phyloP scores from a whole-genome alignment of 2,113 vertebrate genomes.

The Hippolais icterina region DNA sequence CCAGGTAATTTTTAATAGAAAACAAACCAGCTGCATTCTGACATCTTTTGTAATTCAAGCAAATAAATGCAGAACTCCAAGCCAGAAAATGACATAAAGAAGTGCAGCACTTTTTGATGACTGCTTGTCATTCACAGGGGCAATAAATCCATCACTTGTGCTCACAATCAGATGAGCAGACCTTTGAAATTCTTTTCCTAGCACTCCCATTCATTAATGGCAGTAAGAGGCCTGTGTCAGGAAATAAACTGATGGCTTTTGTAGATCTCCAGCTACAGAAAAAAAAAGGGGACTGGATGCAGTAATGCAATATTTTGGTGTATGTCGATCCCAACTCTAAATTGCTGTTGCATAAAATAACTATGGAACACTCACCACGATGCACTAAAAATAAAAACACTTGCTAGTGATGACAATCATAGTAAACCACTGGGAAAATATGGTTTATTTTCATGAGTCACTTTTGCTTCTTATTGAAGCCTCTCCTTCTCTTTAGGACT shows the following conservation, averaged over 20 bases:
- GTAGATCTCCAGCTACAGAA: background rate
- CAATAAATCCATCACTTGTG: constrained; percentile 44
- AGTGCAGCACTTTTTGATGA: background rate
- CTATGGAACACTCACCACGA: background rate
- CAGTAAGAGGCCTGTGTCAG: background rate
- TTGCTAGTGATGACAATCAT: background rate
- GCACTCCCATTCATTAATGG: background rate
- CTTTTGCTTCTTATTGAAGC: background rate
- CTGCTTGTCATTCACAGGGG: background rate
- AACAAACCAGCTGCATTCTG: constrained; percentile 23
- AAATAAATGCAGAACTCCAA: background rate
- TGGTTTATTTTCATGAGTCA: background rate
- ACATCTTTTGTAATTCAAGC: background rate
- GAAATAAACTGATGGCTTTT: background rate
- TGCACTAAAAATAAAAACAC: background rate
- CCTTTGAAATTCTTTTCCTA: background rate
- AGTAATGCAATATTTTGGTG: background rate
- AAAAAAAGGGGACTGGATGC: background rate
- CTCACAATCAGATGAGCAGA: background rate
- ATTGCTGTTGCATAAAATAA: background rate
- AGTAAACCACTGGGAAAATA: constrained; percentile 8
- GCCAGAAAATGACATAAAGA: background rate
- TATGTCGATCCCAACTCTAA: background rate
- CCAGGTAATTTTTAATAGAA: background rate
- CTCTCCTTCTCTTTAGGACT: background rate